Base-by-base conservation (phyloP, 2,888 invertebrate species). In the Papilio protenor region DNA sequence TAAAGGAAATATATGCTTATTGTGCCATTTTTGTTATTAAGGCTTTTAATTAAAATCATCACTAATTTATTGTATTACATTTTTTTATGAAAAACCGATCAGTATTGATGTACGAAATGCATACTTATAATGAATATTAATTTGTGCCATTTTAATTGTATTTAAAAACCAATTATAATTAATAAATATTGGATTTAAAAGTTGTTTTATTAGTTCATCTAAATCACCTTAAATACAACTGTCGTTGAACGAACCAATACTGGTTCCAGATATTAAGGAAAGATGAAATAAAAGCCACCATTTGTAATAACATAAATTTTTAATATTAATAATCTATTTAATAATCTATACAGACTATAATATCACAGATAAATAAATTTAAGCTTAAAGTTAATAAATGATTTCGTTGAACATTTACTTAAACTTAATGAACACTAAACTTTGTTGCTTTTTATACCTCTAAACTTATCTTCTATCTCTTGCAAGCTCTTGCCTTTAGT, bases 401-500 rank as follows among this genome's bases (percentile, higher is more conserved):
- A 80, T 82, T 82, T 82, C 80, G 78, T 81, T 77, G 79, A 82
- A 82, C 70, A 82, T 81, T 83, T 77, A 79, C 71, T 77, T 71
- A 80, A 79, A 73, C 52, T 55, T 81, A 78, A 75, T 76, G 45
- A 78, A 78, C 79, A 78, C 83, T 85, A 90, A 16, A 88, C 89
- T 84, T 88, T 88, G 79, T 87, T 82, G 59, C 84, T 88, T 79
- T 90, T 90, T 27, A 87, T 88, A 80, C 85, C 87, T 81, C 85
- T 92, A 82, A 96, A 96, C 64, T 90, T 90, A 69, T 96, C 96
- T 84, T 97, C 96, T 79, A 97, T 97, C 86, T 97, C 96, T 80
- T 96, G 94, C 72, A 97, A 89, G 45, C 96, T 96, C 81, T 96
- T 96, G 4, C 96, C 96, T 84, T 96, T 96, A 0, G 97, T 97